These are phyloP conservation scores for Metallyticus violacea DNA, from an alignment of 2,888 invertebrate species.

Conservation along the genomic window DNA sequence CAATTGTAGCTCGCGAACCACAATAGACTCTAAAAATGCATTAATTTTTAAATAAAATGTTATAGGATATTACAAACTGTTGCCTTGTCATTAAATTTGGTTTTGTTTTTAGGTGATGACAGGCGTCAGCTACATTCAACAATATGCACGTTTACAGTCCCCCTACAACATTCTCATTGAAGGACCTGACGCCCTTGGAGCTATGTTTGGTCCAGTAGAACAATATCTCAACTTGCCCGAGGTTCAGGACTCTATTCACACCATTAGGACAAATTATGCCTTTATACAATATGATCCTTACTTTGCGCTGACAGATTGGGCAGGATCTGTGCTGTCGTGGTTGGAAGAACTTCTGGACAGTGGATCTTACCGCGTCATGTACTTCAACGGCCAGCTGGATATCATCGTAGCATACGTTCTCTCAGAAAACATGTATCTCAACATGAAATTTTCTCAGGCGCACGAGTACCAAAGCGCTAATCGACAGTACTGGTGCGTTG, in stretches of 20 bases:
- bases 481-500: conserved; percentile 44
- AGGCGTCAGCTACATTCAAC: neutral
- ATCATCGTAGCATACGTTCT: conserved; percentile 61
- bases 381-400: conserved; percentile 51
- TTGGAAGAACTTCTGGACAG: neutral
- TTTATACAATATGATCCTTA: neutral
- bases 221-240: neutral
- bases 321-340: neutral
- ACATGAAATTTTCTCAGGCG: conserved; percentile 45
- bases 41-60: no score
- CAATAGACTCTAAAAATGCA: no score
- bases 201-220: neutral
- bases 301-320: neutral
- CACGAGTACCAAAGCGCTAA: conserved; percentile 42
- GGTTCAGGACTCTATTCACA: neutral
- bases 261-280: neutral
- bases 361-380: conserved; percentile 36
- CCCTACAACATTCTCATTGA: neutral
- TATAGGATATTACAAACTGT: no score
- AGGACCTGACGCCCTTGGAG: neutral
- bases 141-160: neutral
- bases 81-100: no score
- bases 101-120: neutral
- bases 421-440: conserved; percentile 47
- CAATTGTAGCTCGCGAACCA: no score